These are phyloP conservation scores for Globia sparganii DNA, from an alignment of 2,888 invertebrate species.

Conservation along the genomic window DNA sequence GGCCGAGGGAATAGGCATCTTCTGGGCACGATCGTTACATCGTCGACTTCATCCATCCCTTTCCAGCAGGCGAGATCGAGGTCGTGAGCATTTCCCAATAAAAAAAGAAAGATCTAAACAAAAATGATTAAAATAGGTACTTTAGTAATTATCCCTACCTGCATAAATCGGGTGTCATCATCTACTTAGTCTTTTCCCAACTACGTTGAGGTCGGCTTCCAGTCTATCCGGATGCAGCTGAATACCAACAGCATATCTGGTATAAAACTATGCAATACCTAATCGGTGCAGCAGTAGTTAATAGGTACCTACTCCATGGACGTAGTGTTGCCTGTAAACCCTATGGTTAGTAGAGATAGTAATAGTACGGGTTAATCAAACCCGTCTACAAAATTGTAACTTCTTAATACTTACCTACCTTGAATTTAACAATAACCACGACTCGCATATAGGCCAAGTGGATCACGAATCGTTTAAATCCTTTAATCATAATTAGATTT, in stretches of 20 bases:
- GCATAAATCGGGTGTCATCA: neutral
- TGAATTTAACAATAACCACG: neutral
- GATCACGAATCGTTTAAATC: conserved; percentile 36
- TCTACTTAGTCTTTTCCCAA: too few relatives aligned
- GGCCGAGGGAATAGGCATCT: neutral
- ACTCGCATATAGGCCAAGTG: conserved; percentile 5
- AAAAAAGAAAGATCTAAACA: neutral
- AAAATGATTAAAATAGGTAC: too few relatives aligned
- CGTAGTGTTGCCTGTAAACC: neutral
- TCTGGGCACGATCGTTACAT: neutral
- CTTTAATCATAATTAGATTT: conserved; percentile 47
- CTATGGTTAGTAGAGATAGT: neutral
- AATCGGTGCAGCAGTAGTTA: neutral
- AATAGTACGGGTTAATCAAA: neutral
- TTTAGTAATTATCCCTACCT: neutral
- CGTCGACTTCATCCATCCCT: neutral
- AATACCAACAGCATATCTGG: too few relatives aligned
- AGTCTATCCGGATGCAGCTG: too few relatives aligned
- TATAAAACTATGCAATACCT: neutral
- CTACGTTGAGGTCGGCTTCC: too few relatives aligned
- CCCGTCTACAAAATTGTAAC: neutral
- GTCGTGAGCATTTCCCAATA: neutral
- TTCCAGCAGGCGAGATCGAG: neutral
- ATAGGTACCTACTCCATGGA: neutral
- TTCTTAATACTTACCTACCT: neutral